phyloP scores from a whole-genome alignment of 1,140 invertebrate species.

The Apolygus lucorum region DNA sequence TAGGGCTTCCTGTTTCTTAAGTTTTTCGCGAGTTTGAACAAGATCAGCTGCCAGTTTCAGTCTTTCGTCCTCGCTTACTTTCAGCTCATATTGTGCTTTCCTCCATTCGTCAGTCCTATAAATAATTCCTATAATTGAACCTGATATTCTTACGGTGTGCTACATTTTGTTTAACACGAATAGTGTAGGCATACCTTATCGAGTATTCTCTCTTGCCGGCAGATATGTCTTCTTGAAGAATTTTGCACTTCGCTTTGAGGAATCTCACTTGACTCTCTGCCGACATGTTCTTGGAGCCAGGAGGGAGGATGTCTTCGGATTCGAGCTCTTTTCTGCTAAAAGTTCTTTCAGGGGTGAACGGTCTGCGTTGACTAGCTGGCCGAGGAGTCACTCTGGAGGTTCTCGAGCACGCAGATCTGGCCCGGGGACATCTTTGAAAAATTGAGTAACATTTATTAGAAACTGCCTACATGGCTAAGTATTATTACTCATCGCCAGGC shows the following conservation, averaged over 20 bases:
- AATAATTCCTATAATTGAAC: not conserved
- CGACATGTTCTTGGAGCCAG: slow-evolving; percentile 16
- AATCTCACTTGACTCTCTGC: slow-evolving; percentile 21
- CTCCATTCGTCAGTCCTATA: slow-evolving; percentile 22
- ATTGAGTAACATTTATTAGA: no score
- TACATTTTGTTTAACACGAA: not conserved
- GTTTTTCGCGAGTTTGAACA: slow-evolving; percentile 19
- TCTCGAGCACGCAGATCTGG: not conserved
- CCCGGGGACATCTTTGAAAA: not conserved
- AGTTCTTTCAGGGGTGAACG: not conserved
- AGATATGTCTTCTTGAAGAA: slow-evolving; percentile 22
- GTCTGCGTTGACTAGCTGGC: not conserved
- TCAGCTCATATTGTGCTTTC: slow-evolving; percentile 20
- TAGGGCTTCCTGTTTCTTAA: slow-evolving; percentile 25
- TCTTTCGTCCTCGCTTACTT: slow-evolving; percentile 24
- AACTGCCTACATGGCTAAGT: no score
- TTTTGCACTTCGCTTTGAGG: slow-evolving; percentile 26
- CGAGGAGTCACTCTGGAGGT: not conserved
- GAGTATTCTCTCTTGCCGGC: slow-evolving; percentile 18
- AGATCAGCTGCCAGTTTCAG: slow-evolving; percentile 9
- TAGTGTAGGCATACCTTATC: slow-evolving; percentile 18
- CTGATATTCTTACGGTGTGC: not conserved
- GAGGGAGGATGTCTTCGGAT: slow-evolving; percentile 12
- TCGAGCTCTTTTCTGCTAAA: not conserved
- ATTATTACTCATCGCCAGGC: no score